Conservation (phyloP, 2,113 vertebrate species). For the Pardalotus punctatus region DNA sequence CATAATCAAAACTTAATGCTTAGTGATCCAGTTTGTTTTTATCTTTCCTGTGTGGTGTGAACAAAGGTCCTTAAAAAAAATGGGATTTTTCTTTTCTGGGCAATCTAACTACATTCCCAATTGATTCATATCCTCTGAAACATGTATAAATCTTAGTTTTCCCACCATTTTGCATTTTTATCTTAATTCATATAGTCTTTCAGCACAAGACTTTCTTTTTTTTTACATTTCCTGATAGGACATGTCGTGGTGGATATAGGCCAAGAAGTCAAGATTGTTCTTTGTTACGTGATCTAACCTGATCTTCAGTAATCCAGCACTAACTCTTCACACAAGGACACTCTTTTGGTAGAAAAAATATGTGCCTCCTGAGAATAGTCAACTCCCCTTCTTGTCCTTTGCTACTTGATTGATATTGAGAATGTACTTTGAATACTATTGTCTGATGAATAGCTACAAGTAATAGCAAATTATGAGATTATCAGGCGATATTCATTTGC, state of each 20-base stretch:
- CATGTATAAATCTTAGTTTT: background rate
- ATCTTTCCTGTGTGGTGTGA: background rate
- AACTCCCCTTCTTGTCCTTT: background rate
- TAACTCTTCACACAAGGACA: background rate
- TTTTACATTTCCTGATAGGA: background rate
- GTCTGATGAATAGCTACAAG: background rate
- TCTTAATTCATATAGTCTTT: background rate
- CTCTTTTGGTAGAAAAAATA: background rate
- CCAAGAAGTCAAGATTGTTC: background rate
- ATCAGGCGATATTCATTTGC: background rate
- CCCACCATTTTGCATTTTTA: background rate
- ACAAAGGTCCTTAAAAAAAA: background rate
- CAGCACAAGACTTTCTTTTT: background rate
- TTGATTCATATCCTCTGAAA: background rate
- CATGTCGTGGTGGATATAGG: background rate
- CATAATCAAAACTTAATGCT: background rate
- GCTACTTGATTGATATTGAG: background rate
- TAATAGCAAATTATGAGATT: background rate
- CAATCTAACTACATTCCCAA: background rate
- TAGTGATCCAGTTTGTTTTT: background rate
- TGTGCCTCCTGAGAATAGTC: background rate
- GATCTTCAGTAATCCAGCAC: background rate
- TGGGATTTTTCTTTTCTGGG: background rate
- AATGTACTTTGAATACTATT: background rate
- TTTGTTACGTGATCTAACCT: background rate